phyloP scores from a whole-genome alignment of 2,113 vertebrate genomes.

The human region GRCh38 chr17:55112501-55113000 shows the following conservation, averaged over 20 bases:
- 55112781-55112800: background rate
- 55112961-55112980: constrained; percentile 20
- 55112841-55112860: background rate
- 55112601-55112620: background rate
- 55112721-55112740: background rate
- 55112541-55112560: background rate
- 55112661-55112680: background rate
- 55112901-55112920: background rate
- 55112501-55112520: background rate
- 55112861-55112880: background rate
- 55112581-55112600: background rate
- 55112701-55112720: background rate
- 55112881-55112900: background rate
- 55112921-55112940: background rate
- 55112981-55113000: background rate
- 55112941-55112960: background rate
- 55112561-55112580: constrained; percentile 5
- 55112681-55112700: background rate
- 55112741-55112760: background rate
- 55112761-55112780: background rate
- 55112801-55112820: background rate
- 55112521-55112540: background rate
- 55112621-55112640: background rate
- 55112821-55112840: background rate
- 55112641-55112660: background rate